A percentile compares a stretch with the other conserved stretches of the same genome.
Conservation (phyloP, 2,888 invertebrate genomes). For the Anagyrus pseudococci region DNA sequence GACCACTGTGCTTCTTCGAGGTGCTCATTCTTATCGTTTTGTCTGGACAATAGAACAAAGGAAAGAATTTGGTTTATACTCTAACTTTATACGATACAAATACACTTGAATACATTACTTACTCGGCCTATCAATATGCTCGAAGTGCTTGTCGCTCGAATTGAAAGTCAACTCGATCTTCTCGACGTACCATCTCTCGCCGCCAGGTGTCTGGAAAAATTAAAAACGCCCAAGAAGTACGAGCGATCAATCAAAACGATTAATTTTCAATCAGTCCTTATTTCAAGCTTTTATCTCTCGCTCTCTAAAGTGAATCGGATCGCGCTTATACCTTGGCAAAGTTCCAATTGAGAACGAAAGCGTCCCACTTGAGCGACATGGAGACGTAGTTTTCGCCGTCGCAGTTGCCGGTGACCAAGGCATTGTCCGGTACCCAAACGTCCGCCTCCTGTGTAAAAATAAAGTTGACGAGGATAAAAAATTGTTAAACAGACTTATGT, state of each 20-base stretch:
- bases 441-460: conserved; percentile 68
- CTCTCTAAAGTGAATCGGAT: neutral
- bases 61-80: too few relatives aligned
- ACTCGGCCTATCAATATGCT: conserved; percentile 63
- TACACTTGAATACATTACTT: conserved; percentile 42
- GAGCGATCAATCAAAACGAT: neutral
- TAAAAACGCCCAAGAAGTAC: conserved; percentile 4
- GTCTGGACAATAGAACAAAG: conserved; percentile 43
- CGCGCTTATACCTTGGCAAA: conserved; percentile 77
- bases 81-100: too few relatives aligned
- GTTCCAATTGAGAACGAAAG: conserved; percentile 75
- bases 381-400: conserved; percentile 76
- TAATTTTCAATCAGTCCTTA: too few relatives aligned
- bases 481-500: too few relatives aligned
- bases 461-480: too few relatives aligned
- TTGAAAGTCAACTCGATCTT: conserved; percentile 79
- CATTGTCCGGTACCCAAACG: conserved; percentile 77
- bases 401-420: conserved; percentile 76
- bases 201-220: conserved; percentile 78
- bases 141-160: conserved; percentile 64
- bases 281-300: neutral
- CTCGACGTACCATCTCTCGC: conserved; percentile 88
- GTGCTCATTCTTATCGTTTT: conserved; percentile 67
- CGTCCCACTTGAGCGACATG: conserved; percentile 77
- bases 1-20: conserved; percentile 65